Percentiles rank a stretch among this genome's conserved stretches.
Evolutionary conservation across 2,888 invertebrate genomes (phyloP).

Genomic region (Sarcophaga rosellei): DNA sequence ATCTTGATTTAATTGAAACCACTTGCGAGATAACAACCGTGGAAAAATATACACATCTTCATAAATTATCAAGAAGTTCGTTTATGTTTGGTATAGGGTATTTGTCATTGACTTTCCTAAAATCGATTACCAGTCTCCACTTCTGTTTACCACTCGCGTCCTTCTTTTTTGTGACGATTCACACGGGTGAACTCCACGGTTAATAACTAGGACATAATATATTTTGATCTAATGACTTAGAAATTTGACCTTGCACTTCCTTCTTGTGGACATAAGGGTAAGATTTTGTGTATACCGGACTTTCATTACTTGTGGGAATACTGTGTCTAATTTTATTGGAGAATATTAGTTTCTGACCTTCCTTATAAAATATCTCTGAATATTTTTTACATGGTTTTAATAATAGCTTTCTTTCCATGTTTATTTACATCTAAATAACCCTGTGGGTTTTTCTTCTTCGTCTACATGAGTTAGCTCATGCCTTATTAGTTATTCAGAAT

Average conservation of each 20-base stretch:
- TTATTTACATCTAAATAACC: too few relatives aligned
- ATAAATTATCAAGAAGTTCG: too few relatives aligned
- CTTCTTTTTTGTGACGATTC: conserved; percentile 5
- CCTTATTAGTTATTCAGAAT: too few relatives aligned
- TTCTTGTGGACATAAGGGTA: too few relatives aligned
- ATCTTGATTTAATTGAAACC: conserved; percentile 76
- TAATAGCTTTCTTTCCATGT: background rate
- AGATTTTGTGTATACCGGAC: too few relatives aligned
- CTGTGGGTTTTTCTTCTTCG: too few relatives aligned
- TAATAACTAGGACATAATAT: conserved; percentile 21
- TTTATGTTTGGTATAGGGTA: too few relatives aligned
- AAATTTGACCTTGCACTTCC: background rate
- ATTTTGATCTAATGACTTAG: conserved; percentile 2
- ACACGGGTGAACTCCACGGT: conserved; percentile 22
- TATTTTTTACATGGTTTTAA: conserved; percentile 33
- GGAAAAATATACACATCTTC: conserved; percentile 73
- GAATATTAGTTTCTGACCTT: conserved; percentile 1
- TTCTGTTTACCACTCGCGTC: conserved; percentile 27
- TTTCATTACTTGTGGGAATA: too few relatives aligned
- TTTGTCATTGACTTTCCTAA: conserved; percentile 1
- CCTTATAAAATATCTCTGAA: conserved; percentile 20
- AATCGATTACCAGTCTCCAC: conserved; percentile 20
- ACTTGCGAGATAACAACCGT: conserved; percentile 72
- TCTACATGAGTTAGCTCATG: too few relatives aligned
- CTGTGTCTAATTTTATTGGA: background rate